A percentile compares a stretch with the other conserved stretches of the same genome.
Conservation (phyloP, 2,797 vertebrate genomes). For the Coranthus polyacanthus region DNA sequence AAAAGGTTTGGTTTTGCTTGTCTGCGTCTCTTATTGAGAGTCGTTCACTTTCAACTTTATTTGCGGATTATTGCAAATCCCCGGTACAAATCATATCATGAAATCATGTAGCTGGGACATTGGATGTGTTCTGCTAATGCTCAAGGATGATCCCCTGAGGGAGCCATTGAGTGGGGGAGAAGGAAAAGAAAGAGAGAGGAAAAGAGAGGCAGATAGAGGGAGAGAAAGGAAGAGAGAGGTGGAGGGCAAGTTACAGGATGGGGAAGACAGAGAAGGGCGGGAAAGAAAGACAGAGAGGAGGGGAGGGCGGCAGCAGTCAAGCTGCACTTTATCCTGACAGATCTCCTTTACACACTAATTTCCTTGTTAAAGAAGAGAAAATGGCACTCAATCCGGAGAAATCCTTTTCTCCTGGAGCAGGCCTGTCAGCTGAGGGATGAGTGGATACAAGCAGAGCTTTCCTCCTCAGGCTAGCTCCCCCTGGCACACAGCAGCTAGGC, state of each 20-base stretch:
- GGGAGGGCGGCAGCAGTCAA: constrained; percentile 76
- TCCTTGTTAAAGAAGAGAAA: constrained; percentile 87
- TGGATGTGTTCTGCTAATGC: constrained; percentile 81
- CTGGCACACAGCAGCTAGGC: constrained; percentile 77
- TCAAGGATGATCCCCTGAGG: constrained; percentile 81
- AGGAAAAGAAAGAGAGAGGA: constrained; percentile 54
- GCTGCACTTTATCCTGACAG: constrained; percentile 87
- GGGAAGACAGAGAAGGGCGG: constrained; percentile 65
- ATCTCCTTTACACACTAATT: constrained; percentile 87
- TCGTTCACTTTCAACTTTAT: constrained; percentile 80
- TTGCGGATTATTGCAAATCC: constrained; percentile 85
- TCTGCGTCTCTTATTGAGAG: constrained; percentile 83
- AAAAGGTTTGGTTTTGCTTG: constrained; percentile 83
- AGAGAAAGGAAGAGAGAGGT: constrained; percentile 59
- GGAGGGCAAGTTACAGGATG: constrained; percentile 64
- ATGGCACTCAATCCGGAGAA: constrained; percentile 78
- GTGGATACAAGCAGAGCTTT: constrained; percentile 82
- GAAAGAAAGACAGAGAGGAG: constrained; percentile 77
- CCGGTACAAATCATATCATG: constrained; percentile 87
- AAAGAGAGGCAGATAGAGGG: constrained; percentile 57
- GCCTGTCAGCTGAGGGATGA: constrained; percentile 79
- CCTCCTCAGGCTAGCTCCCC: constrained; percentile 82
- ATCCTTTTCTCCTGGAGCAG: constrained; percentile 81
- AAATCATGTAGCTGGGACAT: constrained; percentile 82
- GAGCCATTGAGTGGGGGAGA: constrained; percentile 76